These are phyloP conservation scores for Cyphomyrus plagiostoma DNA, from an alignment of 2,113 vertebrate genomes.

Conservation along the genomic window DNA sequence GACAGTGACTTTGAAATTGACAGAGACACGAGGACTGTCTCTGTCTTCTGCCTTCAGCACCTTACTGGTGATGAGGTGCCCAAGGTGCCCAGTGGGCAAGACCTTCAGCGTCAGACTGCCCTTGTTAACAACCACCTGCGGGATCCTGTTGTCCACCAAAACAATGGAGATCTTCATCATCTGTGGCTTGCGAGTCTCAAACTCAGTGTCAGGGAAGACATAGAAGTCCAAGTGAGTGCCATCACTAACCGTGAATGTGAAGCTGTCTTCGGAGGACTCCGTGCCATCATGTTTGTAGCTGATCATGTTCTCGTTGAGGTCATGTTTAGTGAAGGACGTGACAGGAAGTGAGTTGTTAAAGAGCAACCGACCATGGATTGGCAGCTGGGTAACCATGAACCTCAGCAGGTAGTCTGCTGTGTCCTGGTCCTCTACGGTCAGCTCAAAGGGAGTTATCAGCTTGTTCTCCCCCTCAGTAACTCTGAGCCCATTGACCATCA, in stretches of 20 bases:
- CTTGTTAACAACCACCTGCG: slow-evolving; percentile 80
- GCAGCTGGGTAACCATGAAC: slow-evolving; percentile 80
- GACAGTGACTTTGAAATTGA: slow-evolving; percentile 72
- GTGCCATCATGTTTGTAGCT: slow-evolving; percentile 87
- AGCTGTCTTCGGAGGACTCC: slow-evolving; percentile 77
- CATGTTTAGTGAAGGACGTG: slow-evolving; percentile 81
- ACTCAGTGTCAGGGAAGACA: slow-evolving; percentile 82
- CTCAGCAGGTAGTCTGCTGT: slow-evolving; percentile 70
- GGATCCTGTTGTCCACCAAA: slow-evolving; percentile 75
- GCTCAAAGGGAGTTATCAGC: slow-evolving; percentile 89
- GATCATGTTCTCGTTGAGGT: slow-evolving; percentile 90
- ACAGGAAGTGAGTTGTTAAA: slow-evolving; percentile 72
- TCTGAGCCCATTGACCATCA: slow-evolving; percentile 74
- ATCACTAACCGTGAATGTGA: slow-evolving; percentile 90
- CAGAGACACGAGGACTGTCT: slow-evolving; percentile 67
- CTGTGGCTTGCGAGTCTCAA: slow-evolving; percentile 80
- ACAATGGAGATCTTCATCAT: slow-evolving; percentile 78
- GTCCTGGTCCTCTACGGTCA: slow-evolving; percentile 86
- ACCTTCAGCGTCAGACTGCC: slow-evolving; percentile 72
- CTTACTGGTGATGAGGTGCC: slow-evolving; percentile 84
- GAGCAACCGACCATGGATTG: slow-evolving; percentile 78
- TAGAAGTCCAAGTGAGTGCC: slow-evolving; percentile 89
- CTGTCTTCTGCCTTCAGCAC: slow-evolving; percentile 79
- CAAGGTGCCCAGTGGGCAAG: slow-evolving; percentile 72
- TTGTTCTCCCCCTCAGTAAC: slow-evolving; percentile 79